phyloP scores from a whole-genome alignment of 2,113 vertebrate species.

The Gulo gulo region DNA sequence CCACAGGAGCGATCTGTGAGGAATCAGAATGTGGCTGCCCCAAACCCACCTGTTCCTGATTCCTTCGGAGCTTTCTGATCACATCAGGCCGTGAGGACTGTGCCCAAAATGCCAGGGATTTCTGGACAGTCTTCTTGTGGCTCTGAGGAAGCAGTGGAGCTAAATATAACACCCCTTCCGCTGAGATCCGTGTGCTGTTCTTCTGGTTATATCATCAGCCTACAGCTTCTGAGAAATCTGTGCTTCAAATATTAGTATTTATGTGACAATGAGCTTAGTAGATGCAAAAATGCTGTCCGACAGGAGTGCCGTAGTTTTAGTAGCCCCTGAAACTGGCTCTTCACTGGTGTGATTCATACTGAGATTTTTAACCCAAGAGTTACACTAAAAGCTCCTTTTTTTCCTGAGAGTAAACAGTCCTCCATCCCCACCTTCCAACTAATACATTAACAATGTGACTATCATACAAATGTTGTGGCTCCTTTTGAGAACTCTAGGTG shows the following conservation, averaged over 20 bases:
- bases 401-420: neutral
- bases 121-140: neutral
- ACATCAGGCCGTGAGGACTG: neutral
- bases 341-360: neutral
- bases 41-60: neutral
- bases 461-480: neutral
- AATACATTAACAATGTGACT: neutral
- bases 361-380: slow-evolving; percentile 4
- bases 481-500: neutral
- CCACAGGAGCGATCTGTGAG: neutral
- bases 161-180: neutral
- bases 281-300: neutral
- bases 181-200: neutral
- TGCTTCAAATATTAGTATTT: neutral
- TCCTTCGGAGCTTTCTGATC: neutral
- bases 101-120: neutral
- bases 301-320: neutral
- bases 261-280: neutral
- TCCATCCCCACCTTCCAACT: neutral
- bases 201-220: neutral
- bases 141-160: neutral
- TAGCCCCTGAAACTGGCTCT: neutral
- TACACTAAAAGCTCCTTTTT: neutral
- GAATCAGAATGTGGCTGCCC: neutral
- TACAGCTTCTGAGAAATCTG: neutral